Conservation (phyloP, 2,888 invertebrate species). For the Epinotia ramella region DNA sequence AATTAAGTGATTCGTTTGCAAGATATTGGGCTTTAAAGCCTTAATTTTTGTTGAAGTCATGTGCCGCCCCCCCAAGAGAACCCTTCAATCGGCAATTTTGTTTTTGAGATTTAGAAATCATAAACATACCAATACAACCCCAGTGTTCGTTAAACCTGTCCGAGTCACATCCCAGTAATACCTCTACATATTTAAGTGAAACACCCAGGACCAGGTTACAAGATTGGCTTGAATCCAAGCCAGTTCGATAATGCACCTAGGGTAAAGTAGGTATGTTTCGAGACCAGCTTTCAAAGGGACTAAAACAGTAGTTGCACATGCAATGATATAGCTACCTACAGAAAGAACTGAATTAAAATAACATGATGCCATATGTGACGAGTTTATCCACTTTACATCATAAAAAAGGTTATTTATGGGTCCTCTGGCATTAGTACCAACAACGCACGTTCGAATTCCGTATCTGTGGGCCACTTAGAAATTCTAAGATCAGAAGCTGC, state of each 20-base stretch:
- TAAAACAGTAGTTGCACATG: not conserved
- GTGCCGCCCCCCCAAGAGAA: no score
- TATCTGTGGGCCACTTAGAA: slow-evolving; percentile 22
- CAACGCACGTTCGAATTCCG: not conserved
- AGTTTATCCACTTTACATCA: not conserved
- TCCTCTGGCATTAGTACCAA: not conserved
- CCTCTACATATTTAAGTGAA: slow-evolving; percentile 8
- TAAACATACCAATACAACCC: no score
- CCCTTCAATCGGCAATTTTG: no score
- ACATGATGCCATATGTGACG: no score
- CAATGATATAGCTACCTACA: not conserved
- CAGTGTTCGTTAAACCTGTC: no score
- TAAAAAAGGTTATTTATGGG: not conserved
- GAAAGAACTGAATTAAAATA: no score
- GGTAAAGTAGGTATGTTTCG: not conserved
- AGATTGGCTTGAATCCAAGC: slow-evolving; percentile 28
- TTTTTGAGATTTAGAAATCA: no score
- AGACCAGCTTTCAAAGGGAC: slow-evolving; percentile 10
- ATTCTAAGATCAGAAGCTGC: slow-evolving; percentile 49
- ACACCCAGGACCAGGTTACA: not conserved
- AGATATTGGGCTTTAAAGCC: no score
- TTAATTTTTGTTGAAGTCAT: no score
- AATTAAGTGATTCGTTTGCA: no score
- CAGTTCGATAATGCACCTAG: slow-evolving; percentile 12
- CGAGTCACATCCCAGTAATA: not conserved